phyloP scores from a whole-genome alignment of 2,888 invertebrate species.

The Epinotia nisella region DNA sequence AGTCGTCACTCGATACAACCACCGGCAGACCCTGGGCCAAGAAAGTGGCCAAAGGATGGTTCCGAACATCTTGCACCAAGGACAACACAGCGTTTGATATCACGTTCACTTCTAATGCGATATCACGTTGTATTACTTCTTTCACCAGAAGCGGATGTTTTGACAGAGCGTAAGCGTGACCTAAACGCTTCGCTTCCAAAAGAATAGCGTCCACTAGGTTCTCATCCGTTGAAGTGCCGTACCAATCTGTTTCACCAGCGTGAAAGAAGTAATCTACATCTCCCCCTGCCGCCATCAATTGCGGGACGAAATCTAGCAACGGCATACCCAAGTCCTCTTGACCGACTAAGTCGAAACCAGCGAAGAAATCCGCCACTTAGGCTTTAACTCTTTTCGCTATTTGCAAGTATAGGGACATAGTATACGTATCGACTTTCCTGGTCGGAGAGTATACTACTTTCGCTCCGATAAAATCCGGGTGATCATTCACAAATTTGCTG shows the following conservation, averaged over 20 bases:
- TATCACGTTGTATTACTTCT: conserved; percentile 82
- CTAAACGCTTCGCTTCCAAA: conserved; percentile 89
- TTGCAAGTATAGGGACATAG: conserved; percentile 75
- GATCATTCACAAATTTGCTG: conserved; percentile 82
- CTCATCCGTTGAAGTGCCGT: conserved; percentile 86
- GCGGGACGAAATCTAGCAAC: conserved; percentile 85
- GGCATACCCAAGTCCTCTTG: conserved; percentile 90
- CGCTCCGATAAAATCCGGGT: conserved; percentile 88
- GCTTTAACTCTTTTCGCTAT: conserved; percentile 70
- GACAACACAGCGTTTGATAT: conserved; percentile 91
- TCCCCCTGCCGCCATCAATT: conserved; percentile 77
- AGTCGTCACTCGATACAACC: conserved; percentile 92
- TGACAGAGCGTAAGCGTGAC: conserved; percentile 90
- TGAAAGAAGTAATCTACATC: conserved; percentile 90
- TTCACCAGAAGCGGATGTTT: conserved; percentile 89
- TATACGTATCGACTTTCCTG: conserved; percentile 70
- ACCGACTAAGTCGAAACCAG: conserved; percentile 93
- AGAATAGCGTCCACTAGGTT: conserved; percentile 92
- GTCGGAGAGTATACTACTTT: conserved; percentile 88
- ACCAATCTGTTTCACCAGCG: conserved; percentile 93
- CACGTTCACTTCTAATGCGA: conserved; percentile 91
- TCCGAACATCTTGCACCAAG: conserved; percentile 88
- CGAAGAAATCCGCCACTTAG: conserved; percentile 86
- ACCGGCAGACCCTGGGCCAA: conserved; percentile 88
- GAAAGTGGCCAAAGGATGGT: conserved; percentile 88